Evolutionary conservation across 2,113 vertebrate species (phyloP), one percentile per base, ranked within the genome.

Genomic region (Cottus gobio): DNA sequence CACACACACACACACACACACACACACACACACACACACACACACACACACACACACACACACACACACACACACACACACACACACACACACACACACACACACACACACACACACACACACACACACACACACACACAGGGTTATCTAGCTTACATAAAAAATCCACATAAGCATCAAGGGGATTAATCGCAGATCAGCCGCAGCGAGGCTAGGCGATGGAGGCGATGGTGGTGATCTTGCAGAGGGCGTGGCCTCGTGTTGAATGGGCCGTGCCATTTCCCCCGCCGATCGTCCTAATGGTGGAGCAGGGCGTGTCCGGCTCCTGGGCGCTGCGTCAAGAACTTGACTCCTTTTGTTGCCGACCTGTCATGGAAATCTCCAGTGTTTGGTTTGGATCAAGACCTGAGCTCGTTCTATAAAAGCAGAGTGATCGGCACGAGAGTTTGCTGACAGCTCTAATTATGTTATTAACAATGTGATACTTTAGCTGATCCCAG

Each of bases 301-400:
- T 2, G 2, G 2, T 5, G 20, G 22, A 69, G 37, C 16, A 54
- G 70, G 73, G 83, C 3, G 65, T 66, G 74, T 60, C 69, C 0
- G 26, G 61, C 60, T 54, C 36, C 84, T 73, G 60, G 58, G 31
- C 74, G 26, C 73, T 39, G 52, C 22, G 52, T 36, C 26, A 68
- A 86, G 71, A 86, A 80, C 58, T 31, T 36, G 74, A 87, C 60
- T 84, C 77, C 54, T 61, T 86, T 82, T 83, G 76, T 87, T 77
- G 79, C 65, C 22, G 79, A 66, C 20, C 77, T 57, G 56, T 31
- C 2, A 34, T 79, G 86, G 76, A 91, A 90, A 88, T 84, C 78
- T 77, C 80, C 62, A 61, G 8, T 76, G 83, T 86, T 87, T 90
- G 46, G 34, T 79, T 85, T 83, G 80, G 86, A 84, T 86, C 46